Evolutionary conservation across 2,797 vertebrate species (phyloP).

Genomic region (Enoplosus armatus): DNA sequence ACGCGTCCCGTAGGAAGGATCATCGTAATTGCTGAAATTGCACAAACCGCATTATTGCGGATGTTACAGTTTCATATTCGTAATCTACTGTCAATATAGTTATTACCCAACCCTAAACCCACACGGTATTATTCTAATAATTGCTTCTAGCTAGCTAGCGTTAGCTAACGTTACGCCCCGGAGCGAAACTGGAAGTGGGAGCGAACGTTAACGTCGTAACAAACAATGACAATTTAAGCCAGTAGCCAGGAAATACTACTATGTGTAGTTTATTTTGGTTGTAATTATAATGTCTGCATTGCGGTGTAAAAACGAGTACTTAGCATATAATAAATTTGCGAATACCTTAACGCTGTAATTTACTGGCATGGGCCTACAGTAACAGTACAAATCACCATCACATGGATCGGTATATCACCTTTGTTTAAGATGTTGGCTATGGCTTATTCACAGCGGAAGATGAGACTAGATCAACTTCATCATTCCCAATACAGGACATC

Average conservation of each 20-base stretch:
- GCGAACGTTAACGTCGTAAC: slow-evolving; percentile 23
- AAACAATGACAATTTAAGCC: slow-evolving; percentile 36
- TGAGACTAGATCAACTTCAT: not conserved
- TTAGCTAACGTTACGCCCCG: slow-evolving; percentile 55
- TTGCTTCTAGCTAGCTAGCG: slow-evolving; percentile 12
- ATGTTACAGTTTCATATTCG: too few species aligned
- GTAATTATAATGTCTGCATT: not conserved
- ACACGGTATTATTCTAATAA: not conserved
- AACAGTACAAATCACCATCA: not conserved
- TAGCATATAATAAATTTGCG: accelerated
- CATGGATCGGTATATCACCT: not conserved
- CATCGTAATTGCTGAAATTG: slow-evolving; percentile 40
- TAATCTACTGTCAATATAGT: accelerated
- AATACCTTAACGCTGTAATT: not conserved
- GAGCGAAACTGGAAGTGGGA: slow-evolving; percentile 4
- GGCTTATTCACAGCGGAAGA: not conserved
- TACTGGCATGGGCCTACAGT: not conserved
- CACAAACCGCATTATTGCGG: not conserved
- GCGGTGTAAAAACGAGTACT: accelerated
- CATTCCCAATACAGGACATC: not conserved
- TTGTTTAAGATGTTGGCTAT: slow-evolving; percentile 39
- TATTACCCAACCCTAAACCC: accelerated
- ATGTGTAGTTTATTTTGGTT: accelerated
- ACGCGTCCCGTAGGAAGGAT: slow-evolving; percentile 42
- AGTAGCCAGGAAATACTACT: not conserved